Evolutionary conservation across 2,888 invertebrate species (phyloP), one percentile per base, ranked within the genome.

Genomic region (Clivina fossor): DNA sequence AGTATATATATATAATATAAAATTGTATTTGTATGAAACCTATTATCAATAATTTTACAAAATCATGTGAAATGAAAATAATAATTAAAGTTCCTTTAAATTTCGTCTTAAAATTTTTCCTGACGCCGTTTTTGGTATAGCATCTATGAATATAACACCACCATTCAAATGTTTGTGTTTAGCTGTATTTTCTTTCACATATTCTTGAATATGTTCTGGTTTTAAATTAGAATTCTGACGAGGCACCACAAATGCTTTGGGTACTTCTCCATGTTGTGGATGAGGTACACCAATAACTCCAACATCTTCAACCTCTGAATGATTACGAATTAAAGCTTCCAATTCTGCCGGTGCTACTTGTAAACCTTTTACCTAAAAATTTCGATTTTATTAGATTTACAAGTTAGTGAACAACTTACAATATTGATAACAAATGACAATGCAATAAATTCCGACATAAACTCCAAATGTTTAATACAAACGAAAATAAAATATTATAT

Each of bases 241-340:
- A 18, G 35, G 58, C 30, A 19, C 30, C 40, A 32, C 22, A n/a
- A 16, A 37, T 15, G 18, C 19, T 30, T 24, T 13, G 18, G 20
- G 16, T 5, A 81, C 76, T 70, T 90, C 88, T 5, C 90, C 90
- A 15, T 76, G 75, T 11, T 73, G 70, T 0, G 76, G 72, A 65
- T 89, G 82, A 0, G 84, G 81, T 11, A 86, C 71, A 1, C 90
- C 90, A 56, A 90, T 75, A 0, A 93, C 91, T 0, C 86, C 92
- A 0, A 84, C 88, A 64, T 93, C 93, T 3, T 77, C 69, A 0
- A 93, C 78, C 20, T 79, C 80, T 0, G 88, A 84, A 69, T 88
- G 85, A 18, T 80, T 78, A 56, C 85, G 78, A 1, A 90, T 66
- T 3, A 87, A 64, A 38, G 64, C 65, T 56, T 74, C 74, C 24